phyloP scores from a whole-genome alignment of 2,113 vertebrate genomes.

The Microcebus lehilahytsara region DNA sequence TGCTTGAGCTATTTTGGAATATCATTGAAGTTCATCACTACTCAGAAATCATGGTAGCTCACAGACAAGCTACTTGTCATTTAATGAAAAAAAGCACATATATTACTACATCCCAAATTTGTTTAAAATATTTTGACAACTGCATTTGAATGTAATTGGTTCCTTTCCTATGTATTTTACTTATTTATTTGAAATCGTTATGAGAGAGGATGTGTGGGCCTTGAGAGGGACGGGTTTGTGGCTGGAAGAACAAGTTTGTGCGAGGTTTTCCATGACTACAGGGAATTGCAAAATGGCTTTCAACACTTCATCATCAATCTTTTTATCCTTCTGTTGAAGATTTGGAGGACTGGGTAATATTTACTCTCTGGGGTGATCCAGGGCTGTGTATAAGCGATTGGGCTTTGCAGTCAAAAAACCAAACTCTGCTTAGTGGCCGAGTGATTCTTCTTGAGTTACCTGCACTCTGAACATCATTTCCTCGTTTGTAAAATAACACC shows the following conservation, averaged over 20 bases:
- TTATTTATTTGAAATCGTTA: not conserved
- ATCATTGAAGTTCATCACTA: not conserved
- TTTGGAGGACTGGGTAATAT: accelerated
- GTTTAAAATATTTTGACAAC: constrained; percentile 45
- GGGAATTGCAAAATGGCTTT: not conserved
- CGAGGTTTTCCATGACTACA: not conserved
- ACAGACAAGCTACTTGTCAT: not conserved
- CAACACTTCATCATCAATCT: not conserved
- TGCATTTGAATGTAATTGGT: not conserved
- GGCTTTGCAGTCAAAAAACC: not conserved
- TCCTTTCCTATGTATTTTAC: not conserved
- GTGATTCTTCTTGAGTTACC: not conserved
- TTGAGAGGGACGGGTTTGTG: not conserved
- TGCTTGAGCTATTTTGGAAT: accelerated
- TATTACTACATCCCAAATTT: not conserved
- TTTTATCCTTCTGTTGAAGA: not conserved
- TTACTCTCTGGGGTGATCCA: not conserved
- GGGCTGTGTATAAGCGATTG: not conserved
- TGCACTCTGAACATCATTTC: not conserved
- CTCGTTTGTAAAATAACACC: not conserved
- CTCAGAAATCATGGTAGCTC: not conserved
- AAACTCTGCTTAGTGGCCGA: not conserved
- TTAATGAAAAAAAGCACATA: not conserved
- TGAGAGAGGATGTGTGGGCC: not conserved
- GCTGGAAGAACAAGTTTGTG: not conserved